phyloP scores from a whole-genome alignment of 2,797 vertebrate genomes.

The Pangasius djambal region DNA sequence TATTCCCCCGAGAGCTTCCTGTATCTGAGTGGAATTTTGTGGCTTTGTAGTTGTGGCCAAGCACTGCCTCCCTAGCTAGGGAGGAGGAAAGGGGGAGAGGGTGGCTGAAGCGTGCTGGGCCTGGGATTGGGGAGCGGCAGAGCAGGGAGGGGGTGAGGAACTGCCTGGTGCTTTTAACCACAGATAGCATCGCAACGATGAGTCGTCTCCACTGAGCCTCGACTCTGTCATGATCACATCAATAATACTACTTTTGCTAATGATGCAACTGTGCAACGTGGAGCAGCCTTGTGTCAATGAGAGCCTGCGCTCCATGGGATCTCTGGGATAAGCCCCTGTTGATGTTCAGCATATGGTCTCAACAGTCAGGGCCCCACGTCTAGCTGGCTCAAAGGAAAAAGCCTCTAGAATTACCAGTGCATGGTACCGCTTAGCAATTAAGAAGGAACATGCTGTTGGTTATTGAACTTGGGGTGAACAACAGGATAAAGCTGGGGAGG shows the following conservation, averaged over 20 bases:
- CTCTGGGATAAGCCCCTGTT: constrained; percentile 44
- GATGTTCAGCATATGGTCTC: constrained; percentile 58
- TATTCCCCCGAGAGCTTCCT: constrained; percentile 80
- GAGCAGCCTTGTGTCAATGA: background rate
- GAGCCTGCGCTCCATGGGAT: constrained; percentile 6
- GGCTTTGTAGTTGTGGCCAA: constrained; percentile 79
- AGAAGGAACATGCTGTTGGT: constrained; percentile 70
- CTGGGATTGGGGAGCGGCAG: constrained; percentile 37
- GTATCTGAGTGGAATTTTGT: constrained; percentile 76
- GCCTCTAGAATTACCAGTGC: constrained; percentile 70
- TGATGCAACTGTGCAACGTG: background rate
- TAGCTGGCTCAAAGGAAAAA: constrained; percentile 68
- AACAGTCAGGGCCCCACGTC: constrained; percentile 75
- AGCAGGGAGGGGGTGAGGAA: constrained; percentile 31
- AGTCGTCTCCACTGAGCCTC: constrained; percentile 33
- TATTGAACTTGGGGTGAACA: constrained; percentile 57
- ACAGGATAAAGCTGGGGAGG: constrained; percentile 43
- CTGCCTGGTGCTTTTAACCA: constrained; percentile 70
- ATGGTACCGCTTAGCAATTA: constrained; percentile 70
- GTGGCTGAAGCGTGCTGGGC: constrained; percentile 32
- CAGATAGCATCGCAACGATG: constrained; percentile 63
- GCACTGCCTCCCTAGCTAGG: constrained; percentile 55
- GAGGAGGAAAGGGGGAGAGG: constrained; percentile 39
- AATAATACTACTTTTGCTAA: constrained; percentile 28
- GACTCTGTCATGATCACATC: constrained; percentile 26